Evolutionary conservation across 2,888 invertebrate genomes (phyloP).

Genomic region (Drosophila mettleri): DNA sequence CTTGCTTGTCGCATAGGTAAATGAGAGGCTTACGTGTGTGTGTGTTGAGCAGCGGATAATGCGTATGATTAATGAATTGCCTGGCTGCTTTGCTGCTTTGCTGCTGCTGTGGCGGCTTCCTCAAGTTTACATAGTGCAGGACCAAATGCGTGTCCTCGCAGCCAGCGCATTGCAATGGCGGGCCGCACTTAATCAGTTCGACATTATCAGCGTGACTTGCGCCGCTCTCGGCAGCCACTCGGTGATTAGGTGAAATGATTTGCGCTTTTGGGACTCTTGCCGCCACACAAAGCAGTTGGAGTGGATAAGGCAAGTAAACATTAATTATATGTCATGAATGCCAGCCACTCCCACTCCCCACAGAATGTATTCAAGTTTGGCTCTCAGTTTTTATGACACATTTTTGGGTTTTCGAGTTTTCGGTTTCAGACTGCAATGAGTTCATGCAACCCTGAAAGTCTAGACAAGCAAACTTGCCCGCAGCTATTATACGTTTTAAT

Average conservation of each 20-base stretch:
- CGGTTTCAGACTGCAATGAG: conserved; percentile 40
- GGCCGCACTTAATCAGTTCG: conserved; percentile 74
- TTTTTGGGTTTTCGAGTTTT: conserved; percentile 26
- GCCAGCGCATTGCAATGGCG: conserved; percentile 28
- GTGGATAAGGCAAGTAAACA: conserved; percentile 42
- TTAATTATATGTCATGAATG: conserved; percentile 49
- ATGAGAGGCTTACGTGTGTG: conserved; percentile 10
- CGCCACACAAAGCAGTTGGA: conserved; percentile 19
- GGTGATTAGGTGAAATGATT: conserved; percentile 58
- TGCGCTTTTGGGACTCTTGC: conserved; percentile 16
- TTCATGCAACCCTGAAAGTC: conserved; percentile 53
- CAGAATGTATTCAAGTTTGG: neutral
- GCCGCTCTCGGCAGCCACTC: conserved; percentile 48
- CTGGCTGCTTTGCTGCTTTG: conserved; percentile 2
- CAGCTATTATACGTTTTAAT: neutral
- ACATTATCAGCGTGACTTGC: conserved; percentile 78
- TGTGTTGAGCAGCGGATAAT: conserved; percentile 8
- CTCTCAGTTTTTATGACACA: conserved; percentile 13
- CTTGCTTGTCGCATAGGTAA: conserved; percentile 12
- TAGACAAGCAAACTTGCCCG: conserved; percentile 40
- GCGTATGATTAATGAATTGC: conserved; percentile 61
- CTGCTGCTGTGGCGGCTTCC: neutral
- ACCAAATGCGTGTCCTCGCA: conserved; percentile 14
- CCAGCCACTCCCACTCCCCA: neutral
- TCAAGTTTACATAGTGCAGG: conserved; percentile 33